Evolutionary conservation across 2,797 vertebrate genomes (phyloP), one percentile per base, ranked within the genome.

Genomic region (Typhlichthys eigenmanni): DNA sequence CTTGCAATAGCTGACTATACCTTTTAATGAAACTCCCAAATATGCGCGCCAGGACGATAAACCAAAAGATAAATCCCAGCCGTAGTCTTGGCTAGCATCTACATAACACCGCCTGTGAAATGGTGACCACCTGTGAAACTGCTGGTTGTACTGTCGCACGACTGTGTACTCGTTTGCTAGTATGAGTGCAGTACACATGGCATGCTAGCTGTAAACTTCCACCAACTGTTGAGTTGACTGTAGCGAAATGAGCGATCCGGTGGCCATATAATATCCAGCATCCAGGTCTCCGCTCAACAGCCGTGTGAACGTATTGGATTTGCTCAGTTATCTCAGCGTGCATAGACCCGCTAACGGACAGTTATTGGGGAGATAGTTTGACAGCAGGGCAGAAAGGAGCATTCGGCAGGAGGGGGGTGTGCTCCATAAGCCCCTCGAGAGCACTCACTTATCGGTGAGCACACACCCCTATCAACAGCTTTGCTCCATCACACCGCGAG

Each of bases 391-490:
- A 51, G 19, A 38, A 54, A 12, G 38, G 66, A 81, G 78, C 76
- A 86, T 80, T 83, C 65, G 49, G 68, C 65, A 29, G 71, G 56
- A 1, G 34, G 34, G 34, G 14, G n/a, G 0, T 71, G 81, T 80
- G 54, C 66, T 68, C 74, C 61, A 51, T 82, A 83, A 86, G 71
- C 70, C 82, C 82, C 71, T 66, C 0, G 66, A 85, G 84, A 85
- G 85, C 51, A 77, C 84, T 83, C 76, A 85, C 84, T 85, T 89
- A 89, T 90, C 84, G 64, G 79, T 9, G 64, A 72, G 81, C 74
- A 76, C 84, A 87, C 87, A 85, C 74, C 80, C 81, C 81, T 80
- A 88, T 87, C 87, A 76, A 78, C 58, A 64, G 75, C 65, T 62
- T 19, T 60, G 76, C 85, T 83, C 79, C 79, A 66, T 65, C 47